A percentile compares a stretch with the other conserved stretches of the same genome.
phyloP scores from a whole-genome alignment of 2,797 vertebrate genomes.

The Pelodytes ibericus region DNA sequence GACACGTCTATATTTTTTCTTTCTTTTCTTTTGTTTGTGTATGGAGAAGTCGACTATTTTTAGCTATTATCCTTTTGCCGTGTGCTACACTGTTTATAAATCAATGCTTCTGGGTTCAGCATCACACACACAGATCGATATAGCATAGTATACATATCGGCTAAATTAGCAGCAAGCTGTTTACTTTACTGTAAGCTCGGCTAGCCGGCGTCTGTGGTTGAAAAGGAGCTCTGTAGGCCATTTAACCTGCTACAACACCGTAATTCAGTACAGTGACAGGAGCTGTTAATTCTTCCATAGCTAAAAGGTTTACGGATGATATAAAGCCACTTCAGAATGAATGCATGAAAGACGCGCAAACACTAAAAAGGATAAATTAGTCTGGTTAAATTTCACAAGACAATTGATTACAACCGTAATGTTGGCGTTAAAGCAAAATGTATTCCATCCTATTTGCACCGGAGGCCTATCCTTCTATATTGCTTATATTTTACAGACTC shows the following conservation, averaged over 20 bases:
- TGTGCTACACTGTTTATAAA: no score
- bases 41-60: no score
- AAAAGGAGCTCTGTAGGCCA: conserved; percentile 27
- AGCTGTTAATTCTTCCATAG: conserved; percentile 37
- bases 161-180: conserved; percentile 23
- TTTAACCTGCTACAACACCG: conserved; percentile 26
- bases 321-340: conserved; percentile 24
- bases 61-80: no score
- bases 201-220: neutral
- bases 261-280: conserved; percentile 34
- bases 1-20: no score
- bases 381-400: neutral
- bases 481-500: no score
- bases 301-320: conserved; percentile 45
- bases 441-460: no score
- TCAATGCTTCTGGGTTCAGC: no score
- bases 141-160: conserved; percentile 7
- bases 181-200: conserved; percentile 39
- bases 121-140: conserved; percentile 19
- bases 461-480: no score
- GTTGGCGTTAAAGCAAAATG: no score
- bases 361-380: neutral
- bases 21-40: no score
- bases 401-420: neutral
- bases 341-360: conserved; percentile 10